Percentiles rank a stretch among this genome's conserved stretches.
These are phyloP conservation scores for Heterodera schachtii DNA, from an alignment of 1,140 invertebrate species.

Conservation along the genomic window DNA sequence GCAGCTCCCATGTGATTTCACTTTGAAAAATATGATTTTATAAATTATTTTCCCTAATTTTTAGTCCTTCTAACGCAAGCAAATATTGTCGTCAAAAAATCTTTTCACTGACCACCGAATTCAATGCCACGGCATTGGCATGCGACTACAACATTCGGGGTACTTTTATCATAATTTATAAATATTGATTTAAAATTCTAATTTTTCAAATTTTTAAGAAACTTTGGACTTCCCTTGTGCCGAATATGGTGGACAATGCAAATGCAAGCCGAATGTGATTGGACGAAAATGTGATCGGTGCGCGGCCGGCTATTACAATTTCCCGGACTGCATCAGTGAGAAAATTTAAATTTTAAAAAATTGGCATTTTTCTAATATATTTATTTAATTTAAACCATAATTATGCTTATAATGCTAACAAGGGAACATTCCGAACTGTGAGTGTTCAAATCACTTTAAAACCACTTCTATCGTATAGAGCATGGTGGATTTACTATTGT, in stretches of 20 bases:
- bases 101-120: constrained; percentile 89
- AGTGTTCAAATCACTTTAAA: too few species aligned
- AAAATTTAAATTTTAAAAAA: not conserved
- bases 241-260: constrained; percentile 84
- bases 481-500: too few species aligned
- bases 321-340: constrained; percentile 79
- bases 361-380: not conserved
- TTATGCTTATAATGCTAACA: too few species aligned
- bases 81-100: constrained; percentile 83
- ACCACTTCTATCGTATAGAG: too few species aligned
- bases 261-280: constrained; percentile 88
- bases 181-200: not conserved
- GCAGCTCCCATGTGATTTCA: too few species aligned
- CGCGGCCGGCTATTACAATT: constrained; percentile 87
- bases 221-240: constrained; percentile 37
- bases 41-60: not conserved
- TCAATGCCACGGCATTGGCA: constrained; percentile 85
- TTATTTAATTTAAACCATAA: too few species aligned
- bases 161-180: not conserved
- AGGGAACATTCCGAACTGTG: too few species aligned
- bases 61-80: constrained; percentile 54
- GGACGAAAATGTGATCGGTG: constrained; percentile 87
- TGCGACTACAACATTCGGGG: constrained; percentile 86
- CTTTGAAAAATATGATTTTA: not conserved
- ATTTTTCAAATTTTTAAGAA: not conserved